Conservation (phyloP, 1,140 invertebrate species). For the Penaeus vannamei region DNA sequence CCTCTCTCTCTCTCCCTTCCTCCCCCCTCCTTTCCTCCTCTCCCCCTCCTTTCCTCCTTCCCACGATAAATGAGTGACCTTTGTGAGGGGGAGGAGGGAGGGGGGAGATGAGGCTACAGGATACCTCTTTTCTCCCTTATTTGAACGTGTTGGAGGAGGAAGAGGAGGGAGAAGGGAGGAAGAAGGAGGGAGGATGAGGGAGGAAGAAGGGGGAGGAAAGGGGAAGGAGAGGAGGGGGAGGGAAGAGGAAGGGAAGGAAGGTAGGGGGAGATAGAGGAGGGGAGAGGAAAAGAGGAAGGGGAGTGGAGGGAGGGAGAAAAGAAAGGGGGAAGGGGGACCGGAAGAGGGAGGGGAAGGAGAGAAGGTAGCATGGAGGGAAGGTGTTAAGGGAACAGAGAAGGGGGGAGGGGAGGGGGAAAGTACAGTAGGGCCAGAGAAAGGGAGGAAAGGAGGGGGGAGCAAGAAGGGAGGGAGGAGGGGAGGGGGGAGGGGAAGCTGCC, state of each 20-base stretch:
- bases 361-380: not conserved
- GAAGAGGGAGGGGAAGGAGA: not conserved
- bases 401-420: not conserved
- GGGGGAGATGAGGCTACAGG: not conserved
- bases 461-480: not conserved
- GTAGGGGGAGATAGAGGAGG: too few relatives aligned
- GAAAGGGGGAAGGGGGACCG: not conserved
- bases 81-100: not conserved
- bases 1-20: not conserved
- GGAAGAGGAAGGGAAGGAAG: too few relatives aligned
- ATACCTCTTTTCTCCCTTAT: not conserved
- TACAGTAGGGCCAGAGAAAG: too few relatives aligned
- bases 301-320: not conserved
- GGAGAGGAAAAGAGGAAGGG: not conserved
- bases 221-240: too few relatives aligned
- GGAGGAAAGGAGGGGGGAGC: not conserved
- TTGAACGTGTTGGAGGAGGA: not conserved
- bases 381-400: not conserved
- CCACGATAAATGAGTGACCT: not conserved
- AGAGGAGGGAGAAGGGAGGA: not conserved
- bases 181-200: not conserved
- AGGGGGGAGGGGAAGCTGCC: not conserved
- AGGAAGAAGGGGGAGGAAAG: too few relatives aligned
- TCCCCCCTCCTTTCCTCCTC: not conserved
- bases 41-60: not conserved